Evolutionary conservation across 2,888 invertebrate species (phyloP).

Genomic region (Drosophila melanosoma): DNA sequence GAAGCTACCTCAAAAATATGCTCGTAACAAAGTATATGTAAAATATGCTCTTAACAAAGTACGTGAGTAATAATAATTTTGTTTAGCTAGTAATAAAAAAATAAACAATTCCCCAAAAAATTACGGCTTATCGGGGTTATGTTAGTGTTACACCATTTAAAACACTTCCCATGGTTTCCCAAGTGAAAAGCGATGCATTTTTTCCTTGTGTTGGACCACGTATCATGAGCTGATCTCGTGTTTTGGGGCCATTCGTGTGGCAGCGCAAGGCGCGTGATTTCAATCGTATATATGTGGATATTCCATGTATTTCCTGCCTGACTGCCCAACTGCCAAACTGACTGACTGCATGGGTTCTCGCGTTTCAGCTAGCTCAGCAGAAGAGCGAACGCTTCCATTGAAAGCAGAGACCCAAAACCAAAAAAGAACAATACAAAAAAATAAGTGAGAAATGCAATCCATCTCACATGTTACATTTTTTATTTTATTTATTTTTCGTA

Average conservation of each 20-base stretch:
- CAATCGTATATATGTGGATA: background rate
- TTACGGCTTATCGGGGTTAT: slow-evolving; percentile 3
- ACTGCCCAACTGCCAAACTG: background rate
- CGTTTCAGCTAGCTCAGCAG: slow-evolving; percentile 62
- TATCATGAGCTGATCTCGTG: slow-evolving; percentile 56
- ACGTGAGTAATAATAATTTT: background rate
- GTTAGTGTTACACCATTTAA: background rate
- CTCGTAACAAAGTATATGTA: background rate
- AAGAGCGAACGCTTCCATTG: slow-evolving; percentile 59
- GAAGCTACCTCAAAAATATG: background rate
- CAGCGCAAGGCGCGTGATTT: slow-evolving; percentile 51
- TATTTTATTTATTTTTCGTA: background rate
- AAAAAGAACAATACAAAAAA: background rate
- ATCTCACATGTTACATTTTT: slow-evolving; percentile 17
- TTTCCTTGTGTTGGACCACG: slow-evolving; percentile 28
- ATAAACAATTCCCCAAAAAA: background rate
- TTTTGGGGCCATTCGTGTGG: slow-evolving; percentile 33
- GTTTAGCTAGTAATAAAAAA: background rate
- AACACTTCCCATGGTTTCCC: slow-evolving; percentile 1
- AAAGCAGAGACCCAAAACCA: slow-evolving; percentile 53
- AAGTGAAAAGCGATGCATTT: background rate
- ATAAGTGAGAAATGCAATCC: slow-evolving; percentile 8
- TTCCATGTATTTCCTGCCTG: slow-evolving; percentile 28
- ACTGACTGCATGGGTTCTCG: slow-evolving; percentile 20
- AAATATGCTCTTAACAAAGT: background rate